A percentile compares a stretch with the other conserved stretches of the same genome.
phyloP scores from a whole-genome alignment of 1,140 invertebrate genomes.

The Uloborus diversus region DNA sequence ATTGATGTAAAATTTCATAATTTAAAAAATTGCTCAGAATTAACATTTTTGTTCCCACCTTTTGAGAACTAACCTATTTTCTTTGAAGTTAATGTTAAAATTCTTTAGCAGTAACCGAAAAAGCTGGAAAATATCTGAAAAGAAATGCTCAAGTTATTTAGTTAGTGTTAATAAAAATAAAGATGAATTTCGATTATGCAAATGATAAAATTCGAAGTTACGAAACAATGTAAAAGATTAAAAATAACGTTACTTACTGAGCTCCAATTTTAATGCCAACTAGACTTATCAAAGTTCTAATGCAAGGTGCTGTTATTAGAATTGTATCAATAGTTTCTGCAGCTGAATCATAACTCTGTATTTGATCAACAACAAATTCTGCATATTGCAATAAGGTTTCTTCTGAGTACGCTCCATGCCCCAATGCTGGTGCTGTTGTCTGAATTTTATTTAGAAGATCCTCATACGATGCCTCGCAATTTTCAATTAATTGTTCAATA shows the following conservation, averaged over 20 bases:
- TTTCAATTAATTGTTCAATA: constrained; percentile 80
- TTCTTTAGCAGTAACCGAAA: too few species aligned
- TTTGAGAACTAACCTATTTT: too few species aligned
- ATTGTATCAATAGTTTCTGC: constrained; percentile 72
- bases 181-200: background rate
- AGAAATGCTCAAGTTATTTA: background rate
- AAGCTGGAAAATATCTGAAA: background rate
- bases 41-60: too few species aligned
- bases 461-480: constrained; percentile 79
- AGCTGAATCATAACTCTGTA: constrained; percentile 76
- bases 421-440: constrained; percentile 71
- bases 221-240: background rate
- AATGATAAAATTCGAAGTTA: background rate
- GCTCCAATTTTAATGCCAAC: constrained; percentile 80
- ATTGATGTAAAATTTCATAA: too few species aligned
- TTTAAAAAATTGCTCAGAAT: too few species aligned
- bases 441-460: constrained; percentile 78
- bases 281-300: constrained; percentile 78
- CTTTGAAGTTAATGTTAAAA: too few species aligned
- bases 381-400: constrained; percentile 81
- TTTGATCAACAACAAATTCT: constrained; percentile 87
- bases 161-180: background rate
- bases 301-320: constrained; percentile 79
- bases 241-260: constrained; percentile 62
- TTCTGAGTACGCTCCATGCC: constrained; percentile 75